phyloP scores from a whole-genome alignment of 2,888 invertebrate species.

The Sisyra terminalis region DNA sequence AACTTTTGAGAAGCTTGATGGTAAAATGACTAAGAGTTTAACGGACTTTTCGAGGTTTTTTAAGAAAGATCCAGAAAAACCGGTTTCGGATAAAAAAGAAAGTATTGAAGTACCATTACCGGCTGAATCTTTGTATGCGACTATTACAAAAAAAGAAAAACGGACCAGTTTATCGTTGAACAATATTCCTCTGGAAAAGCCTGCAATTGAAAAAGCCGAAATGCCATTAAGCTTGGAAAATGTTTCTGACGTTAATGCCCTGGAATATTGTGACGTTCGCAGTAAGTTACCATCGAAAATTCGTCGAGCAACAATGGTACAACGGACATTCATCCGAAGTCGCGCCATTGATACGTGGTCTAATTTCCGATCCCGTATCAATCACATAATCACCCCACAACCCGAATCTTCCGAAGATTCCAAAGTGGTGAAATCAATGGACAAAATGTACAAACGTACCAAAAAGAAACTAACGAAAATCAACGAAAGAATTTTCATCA shows the following conservation, averaged over 20 bases:
- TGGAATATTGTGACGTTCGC: slow-evolving; percentile 19
- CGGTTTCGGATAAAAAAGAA: too few relatives aligned
- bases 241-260: slow-evolving; percentile 10
- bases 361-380: slow-evolving; percentile 22
- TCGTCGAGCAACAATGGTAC: slow-evolving; percentile 18
- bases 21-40: slow-evolving; percentile 2
- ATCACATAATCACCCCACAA: slow-evolving; percentile 22
- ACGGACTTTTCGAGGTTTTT: not conserved
- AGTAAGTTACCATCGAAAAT: slow-evolving; percentile 19
- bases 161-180: not conserved
- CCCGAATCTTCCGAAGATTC: slow-evolving; percentile 23
- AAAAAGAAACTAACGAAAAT: slow-evolving; percentile 24
- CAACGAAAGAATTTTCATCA: slow-evolving; percentile 19
- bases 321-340: slow-evolving; percentile 17
- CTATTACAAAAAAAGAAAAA: slow-evolving; percentile 1
- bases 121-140: not conserved
- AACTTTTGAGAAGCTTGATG: not conserved
- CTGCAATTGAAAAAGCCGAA: not conserved
- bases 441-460: slow-evolving; percentile 25
- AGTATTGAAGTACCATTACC: too few relatives aligned
- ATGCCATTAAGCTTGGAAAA: not conserved
- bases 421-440: slow-evolving; percentile 18
- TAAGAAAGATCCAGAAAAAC: not conserved
- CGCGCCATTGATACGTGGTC: slow-evolving; percentile 22
- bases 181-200: slow-evolving; percentile 1